Conservation (phyloP, 2,797 vertebrate species). For the Emydoidea blandingii region DNA sequence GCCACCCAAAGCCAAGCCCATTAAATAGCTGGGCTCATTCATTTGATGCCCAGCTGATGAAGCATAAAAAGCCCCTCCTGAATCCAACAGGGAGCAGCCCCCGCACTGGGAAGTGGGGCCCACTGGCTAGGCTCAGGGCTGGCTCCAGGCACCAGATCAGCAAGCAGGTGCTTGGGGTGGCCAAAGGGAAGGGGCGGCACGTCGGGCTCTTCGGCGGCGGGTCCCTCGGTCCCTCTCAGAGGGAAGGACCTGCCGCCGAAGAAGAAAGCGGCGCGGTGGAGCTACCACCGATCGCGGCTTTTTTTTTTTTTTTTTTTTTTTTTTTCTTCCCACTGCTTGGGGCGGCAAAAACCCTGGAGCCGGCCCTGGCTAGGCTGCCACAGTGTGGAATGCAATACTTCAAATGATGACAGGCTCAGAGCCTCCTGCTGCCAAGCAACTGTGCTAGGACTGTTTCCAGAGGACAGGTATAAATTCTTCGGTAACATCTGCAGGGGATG, state of each 20-base stretch:
- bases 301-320: too few relatives aligned
- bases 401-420: not conserved
- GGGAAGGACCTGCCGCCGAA: too few relatives aligned
- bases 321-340: too few relatives aligned
- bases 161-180: too few relatives aligned
- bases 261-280: too few relatives aligned
- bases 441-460: not conserved
- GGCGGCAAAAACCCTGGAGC: too few relatives aligned
- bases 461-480: not conserved
- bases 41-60: slow-evolving; percentile 55
- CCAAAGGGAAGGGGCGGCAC: too few relatives aligned
- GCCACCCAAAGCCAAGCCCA: slow-evolving; percentile 4
- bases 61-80: slow-evolving; percentile 33
- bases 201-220: too few relatives aligned
- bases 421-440: not conserved
- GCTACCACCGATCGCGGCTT: too few relatives aligned
- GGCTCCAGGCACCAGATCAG: too few relatives aligned
- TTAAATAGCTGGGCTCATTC: slow-evolving; percentile 44
- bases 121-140: not conserved
- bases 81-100: slow-evolving; percentile 32
- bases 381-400: not conserved
- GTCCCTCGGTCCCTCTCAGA: too few relatives aligned
- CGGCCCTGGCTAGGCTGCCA: not conserved
- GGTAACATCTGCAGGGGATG: not conserved
- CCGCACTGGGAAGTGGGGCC: not conserved